These are phyloP conservation scores for Trichogramma evanescens DNA, from an alignment of 2,888 invertebrate species.

Conservation along the genomic window DNA sequence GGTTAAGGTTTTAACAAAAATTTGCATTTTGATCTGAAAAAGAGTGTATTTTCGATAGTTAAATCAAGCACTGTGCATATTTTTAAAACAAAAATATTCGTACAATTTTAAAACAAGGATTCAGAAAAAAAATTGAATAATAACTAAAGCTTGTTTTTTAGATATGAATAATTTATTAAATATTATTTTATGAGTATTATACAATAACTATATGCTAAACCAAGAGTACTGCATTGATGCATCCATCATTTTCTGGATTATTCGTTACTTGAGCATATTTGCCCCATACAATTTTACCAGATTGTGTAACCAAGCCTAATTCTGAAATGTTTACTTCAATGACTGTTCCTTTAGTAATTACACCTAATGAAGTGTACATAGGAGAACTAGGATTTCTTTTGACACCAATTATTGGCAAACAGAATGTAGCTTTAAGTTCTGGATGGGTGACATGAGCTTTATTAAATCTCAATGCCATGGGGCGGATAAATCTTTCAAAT, in stretches of 20 bases:
- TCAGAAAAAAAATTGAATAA: not conserved
- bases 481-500: conserved; percentile 95
- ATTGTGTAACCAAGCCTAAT: conserved; percentile 95
- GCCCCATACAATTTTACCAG: conserved; percentile 99
- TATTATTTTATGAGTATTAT: conserved; percentile 16
- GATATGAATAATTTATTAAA: not conserved
- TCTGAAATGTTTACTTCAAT: conserved; percentile 98
- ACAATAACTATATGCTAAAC: conserved; percentile 50
- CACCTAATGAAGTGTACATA: conserved; percentile 94
- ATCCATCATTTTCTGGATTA: conserved; percentile 99
- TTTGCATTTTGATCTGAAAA: conserved; percentile 67
- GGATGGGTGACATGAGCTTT: conserved; percentile 99
- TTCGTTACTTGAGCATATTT: conserved; percentile 99
- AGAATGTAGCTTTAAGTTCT: conserved; percentile 96
- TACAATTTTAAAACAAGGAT: not conserved
- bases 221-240: conserved; percentile 95
- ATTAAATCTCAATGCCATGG: conserved; percentile 93
- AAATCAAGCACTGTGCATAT: not conserved
- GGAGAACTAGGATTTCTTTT: conserved; percentile 98
- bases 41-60: conserved; percentile 12
- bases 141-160: not conserved
- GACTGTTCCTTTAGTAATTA: conserved; percentile 97
- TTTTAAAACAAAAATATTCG: not conserved
- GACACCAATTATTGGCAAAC: conserved; percentile 94
- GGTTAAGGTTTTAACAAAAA: conserved; percentile 91